Evolutionary conservation across 2,888 invertebrate species (phyloP).

Genomic region (Catonia carolina): DNA sequence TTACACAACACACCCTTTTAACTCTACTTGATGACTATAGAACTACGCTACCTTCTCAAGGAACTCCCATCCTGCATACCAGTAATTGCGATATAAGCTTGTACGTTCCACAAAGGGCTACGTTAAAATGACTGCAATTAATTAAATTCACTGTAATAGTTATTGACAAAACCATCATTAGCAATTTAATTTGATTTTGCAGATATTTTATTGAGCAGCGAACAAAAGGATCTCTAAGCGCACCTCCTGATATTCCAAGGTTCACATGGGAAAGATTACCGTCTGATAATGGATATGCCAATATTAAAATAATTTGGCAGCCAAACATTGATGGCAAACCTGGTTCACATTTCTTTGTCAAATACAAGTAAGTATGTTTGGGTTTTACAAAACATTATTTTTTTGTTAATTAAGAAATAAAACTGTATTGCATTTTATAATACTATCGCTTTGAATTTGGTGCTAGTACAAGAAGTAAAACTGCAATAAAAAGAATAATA

Average conservation of each 20-base stretch:
- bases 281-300: conserved; percentile 63
- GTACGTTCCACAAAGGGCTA: no score
- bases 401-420: neutral
- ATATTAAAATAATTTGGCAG: conserved; percentile 71
- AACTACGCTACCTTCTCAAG: no score
- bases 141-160: no score
- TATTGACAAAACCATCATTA: no score
- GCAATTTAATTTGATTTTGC: no score
- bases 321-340: conserved; percentile 74
- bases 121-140: no score
- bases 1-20: no score
- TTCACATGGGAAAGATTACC: conserved; percentile 62
- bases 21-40: no score
- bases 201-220: conserved; percentile 72
- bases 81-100: no score
- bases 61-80: no score
- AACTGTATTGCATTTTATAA: neutral
- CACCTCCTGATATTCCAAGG: conserved; percentile 58
- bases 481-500: neutral
- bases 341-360: conserved; percentile 86
- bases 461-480: neutral
- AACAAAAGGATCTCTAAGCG: conserved; percentile 53
- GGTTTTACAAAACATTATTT: neutral
- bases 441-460: neutral
- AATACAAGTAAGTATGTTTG: conserved; percentile 52